Base-by-base conservation (phyloP, 2,797 vertebrate genomes). In the Anguilla megastoma region DNA sequence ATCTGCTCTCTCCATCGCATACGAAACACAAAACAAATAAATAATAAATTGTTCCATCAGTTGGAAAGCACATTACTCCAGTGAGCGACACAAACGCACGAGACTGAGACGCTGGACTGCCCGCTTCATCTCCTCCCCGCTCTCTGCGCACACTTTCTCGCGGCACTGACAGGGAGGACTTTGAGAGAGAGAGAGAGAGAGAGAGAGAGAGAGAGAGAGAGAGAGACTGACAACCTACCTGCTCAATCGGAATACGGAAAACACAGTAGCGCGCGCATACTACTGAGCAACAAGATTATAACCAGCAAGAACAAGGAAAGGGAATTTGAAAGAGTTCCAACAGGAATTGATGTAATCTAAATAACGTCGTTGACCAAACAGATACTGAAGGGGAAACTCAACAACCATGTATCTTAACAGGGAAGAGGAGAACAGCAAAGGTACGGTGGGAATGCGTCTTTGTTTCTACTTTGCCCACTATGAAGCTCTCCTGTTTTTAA, bases 401-500 rank as follows among this genome's bases (percentile, higher is more conserved):
- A 79, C 92, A 96, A 95, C 94, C 96, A 97, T 97, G 96, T 96
- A 97, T 96, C 94, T 97, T 91, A 97, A 96, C 95, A 94, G 96
- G 93, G 95, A 96, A 90, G 96, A 96, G 93, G 95, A 95, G 93
- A 94, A 91, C 84, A 94, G 94, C 95, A 96, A 95, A 97, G 96
- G 96, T 97, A 95, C 94, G 93, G 91, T 18, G 90, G 69, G 76
- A 85, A 88, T 66, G n/a, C 82, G 84, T 56, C 89, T 88, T 90
- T 90, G 88, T 63, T 87, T 85, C 56, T 89, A 89, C 90, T 93
- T 87, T 92, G 88, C 45, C 16, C 14, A 79, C 14, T 45, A 36
- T 50, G 45, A 83, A 83, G 24, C 45, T n/a, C 74, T 79, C 86
- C 16, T 74, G 30, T 84, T 88, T 58, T 33, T 41, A 1, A 45